Conservation (phyloP, 2,113 vertebrate species). For the Pedetes capensis region DNA sequence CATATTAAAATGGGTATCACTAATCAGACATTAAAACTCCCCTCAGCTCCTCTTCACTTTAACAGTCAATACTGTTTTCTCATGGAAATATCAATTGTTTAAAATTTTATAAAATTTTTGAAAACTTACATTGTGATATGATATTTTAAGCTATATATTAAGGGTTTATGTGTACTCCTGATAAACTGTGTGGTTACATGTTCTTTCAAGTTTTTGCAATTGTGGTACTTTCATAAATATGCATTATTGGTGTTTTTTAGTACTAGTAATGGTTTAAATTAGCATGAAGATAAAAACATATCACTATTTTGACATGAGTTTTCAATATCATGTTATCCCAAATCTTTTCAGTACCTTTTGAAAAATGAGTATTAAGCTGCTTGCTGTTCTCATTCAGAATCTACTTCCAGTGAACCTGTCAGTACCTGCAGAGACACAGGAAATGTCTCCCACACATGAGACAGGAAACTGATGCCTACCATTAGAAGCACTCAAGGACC, state of each 20-base stretch:
- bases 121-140: not conserved
- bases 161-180: not conserved
- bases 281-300: not conserved
- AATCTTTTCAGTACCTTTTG: not conserved
- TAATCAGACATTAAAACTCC: not conserved
- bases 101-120: not conserved
- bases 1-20: not conserved
- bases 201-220: not conserved
- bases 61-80: not conserved
- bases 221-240: not conserved
- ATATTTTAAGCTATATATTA: not conserved
- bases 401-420: not conserved
- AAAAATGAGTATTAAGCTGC: not conserved
- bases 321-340: slow-evolving; percentile 12
- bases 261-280: not conserved
- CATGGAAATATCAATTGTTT: not conserved
- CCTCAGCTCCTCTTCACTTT: not conserved
- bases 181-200: not conserved
- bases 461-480: not conserved
- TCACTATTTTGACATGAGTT: not conserved
- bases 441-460: not conserved
- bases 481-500: not conserved
- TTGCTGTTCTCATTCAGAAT: not conserved
- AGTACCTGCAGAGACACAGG: not conserved
- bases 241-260: not conserved